Evolutionary conservation across 2,797 vertebrate species (phyloP), one percentile per base, ranked within the genome.

Genomic region (Typhlichthys subterraneus): DNA sequence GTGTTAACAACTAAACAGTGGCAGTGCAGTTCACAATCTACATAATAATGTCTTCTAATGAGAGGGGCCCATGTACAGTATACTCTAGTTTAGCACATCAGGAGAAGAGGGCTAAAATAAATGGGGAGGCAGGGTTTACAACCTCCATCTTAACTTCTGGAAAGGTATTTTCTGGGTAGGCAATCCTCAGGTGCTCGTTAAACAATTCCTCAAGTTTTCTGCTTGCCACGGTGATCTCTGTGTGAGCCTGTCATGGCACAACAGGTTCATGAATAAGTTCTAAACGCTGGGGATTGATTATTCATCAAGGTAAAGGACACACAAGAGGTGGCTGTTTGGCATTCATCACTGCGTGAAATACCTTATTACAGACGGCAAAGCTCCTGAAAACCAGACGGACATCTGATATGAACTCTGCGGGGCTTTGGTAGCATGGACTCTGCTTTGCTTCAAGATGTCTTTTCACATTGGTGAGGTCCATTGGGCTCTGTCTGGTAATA

Each of bases 371-470:
- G 66, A 85, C 88, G 10, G 86, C 90, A 59, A 88, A 91, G 78
- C 92, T 94, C 88, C 91, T 89, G 57, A 95, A 93, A 90, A 95
- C 86, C 57, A 95, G 94, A 47, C 92, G 91, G 67, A 95, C 81
- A 0, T 96, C 94, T 15, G 92, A 87, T 49, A 96, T 89, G 75
- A 96, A 92, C 57, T 96, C 93, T 53, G 94, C 93, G 0, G 93
- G 87, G 58, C 89, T 88, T 63, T 82, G 90, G 51, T 96, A 96
- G 80, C 92, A 88, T 12, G 67, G 81, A 8, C 89, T 90, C 61
- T 90, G 87, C 61, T 88, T 85, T 64, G 92, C 91, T 59, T 94
- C 93, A 50, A 96, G 90, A 46, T 91, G 94, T 61, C 74, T 93
- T 57, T 89, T 88, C 72, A 96, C 94, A 63, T 84, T 81, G 4